Conservation (phyloP, 2,888 invertebrate genomes). For the Petrophora chlorosata region DNA sequence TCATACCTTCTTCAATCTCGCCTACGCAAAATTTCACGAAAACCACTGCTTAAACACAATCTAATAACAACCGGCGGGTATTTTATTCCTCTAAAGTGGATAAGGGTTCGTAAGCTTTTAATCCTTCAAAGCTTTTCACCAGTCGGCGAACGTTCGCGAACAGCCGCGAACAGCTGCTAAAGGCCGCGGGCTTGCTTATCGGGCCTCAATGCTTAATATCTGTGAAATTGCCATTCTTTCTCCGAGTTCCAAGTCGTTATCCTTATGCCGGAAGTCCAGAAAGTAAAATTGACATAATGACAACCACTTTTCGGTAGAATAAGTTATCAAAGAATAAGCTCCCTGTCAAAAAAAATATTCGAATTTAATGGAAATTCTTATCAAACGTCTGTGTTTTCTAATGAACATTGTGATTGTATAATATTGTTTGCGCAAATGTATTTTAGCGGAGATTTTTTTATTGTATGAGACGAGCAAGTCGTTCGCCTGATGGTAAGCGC, state of each 20-base stretch:
- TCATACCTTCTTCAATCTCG: neutral
- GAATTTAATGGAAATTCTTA: no score
- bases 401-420: no score
- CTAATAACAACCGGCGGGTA: slow-evolving; percentile 13
- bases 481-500: no score
- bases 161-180: no score
- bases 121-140: slow-evolving; percentile 20
- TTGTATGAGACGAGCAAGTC: no score
- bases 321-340: slow-evolving; percentile 8
- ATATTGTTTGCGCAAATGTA: no score
- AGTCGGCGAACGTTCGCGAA: slow-evolving; percentile 15
- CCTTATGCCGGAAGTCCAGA: slow-evolving; percentile 2
- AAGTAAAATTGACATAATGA: slow-evolving; percentile 20
- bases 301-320: slow-evolving; percentile 7
- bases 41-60: slow-evolving; percentile 13
- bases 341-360: no score
- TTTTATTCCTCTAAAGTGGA: slow-evolving; percentile 19
- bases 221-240: slow-evolving; percentile 26
- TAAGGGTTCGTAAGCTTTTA: slow-evolving; percentile 23
- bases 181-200: no score
- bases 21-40: slow-evolving; percentile 1
- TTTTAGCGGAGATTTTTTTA: no score
- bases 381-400: no score
- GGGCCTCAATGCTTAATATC: slow-evolving; percentile 18
- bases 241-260: slow-evolving; percentile 10